Base-by-base conservation (phyloP, 2,888 invertebrate species). In the Eristalis arbustorum region DNA sequence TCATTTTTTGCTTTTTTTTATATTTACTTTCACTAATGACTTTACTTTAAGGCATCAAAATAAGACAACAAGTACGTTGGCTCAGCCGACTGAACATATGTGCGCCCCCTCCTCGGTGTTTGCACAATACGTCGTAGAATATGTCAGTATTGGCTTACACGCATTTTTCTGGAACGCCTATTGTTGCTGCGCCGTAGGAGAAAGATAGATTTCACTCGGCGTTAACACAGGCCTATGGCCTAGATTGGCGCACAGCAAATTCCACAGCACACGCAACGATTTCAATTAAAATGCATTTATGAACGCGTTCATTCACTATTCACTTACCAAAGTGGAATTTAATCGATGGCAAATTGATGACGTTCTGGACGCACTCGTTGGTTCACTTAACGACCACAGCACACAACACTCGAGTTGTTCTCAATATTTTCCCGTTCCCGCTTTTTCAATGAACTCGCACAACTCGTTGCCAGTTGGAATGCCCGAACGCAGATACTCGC, bases 241-340 rank as follows among this genome's bases (percentile, higher is more conserved):
- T 18, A 49, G 13, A 13, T 8, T 11, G 37, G 37, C 13, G 8
- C 10, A 18, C 18, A 8, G 18, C n/a, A 49, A 49, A 49, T 49
- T 22, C 49, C 18, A 18, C 14, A n/a, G n/a, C 14, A 4, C 42
- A 42, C 8, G 49, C 18, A 18, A 49, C 8, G 49, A 8, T 49
- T 49, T 49, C 49, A 49, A 49, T 49, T 49, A 49, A 49, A 49
- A 49, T 49, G 49, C 49, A 49, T 18, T 49, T 49, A 49, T 18
- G 18, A 18, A 5, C 49, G 49, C 18, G 3, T 13, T 3, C 37
- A 37, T 37, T 49, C 18, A 18, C 18, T 49, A 18, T 49, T n/a
- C 23, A 76, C 84, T 84, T 73, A 84, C 84, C 76, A 40, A 59
- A 34, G 63, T 72, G 81, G 63, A 67, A 63, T 68, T 80, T 49